These are phyloP conservation scores for Crambe crambe DNA, from an alignment of 37 sponge, comb jelly and placozoan genomes.

Conservation along the genomic window DNA sequence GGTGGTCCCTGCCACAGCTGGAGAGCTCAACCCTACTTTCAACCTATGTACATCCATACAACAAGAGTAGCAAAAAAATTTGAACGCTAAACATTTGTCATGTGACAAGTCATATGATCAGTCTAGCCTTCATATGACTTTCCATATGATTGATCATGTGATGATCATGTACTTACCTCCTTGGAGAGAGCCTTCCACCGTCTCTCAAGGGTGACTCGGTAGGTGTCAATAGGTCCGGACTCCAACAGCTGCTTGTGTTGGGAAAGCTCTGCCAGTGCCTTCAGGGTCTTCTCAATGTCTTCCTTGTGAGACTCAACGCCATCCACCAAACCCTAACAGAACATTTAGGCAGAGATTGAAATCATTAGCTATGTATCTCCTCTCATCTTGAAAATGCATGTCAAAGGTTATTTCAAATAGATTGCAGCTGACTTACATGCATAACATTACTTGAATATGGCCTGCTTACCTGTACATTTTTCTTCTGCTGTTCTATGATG, in stretches of 20 bases:
- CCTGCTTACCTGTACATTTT: constrained; percentile 23
- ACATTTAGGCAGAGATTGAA: neutral
- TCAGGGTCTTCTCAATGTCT: constrained; percentile 40
- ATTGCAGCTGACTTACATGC: too few species aligned
- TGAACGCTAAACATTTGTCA: too few species aligned
- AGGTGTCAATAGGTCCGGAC: constrained; percentile 14
- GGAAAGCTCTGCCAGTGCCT: constrained; percentile 21
- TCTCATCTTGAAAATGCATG: neutral
- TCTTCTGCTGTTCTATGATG: constrained; percentile 30
- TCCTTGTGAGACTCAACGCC: constrained; percentile 27
- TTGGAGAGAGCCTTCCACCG: constrained; percentile 40
- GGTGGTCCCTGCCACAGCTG: constrained; percentile 14
- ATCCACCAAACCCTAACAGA: constrained; percentile 4
- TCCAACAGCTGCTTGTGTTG: constrained; percentile 29
- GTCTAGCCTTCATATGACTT: neutral
- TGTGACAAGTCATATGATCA: too few species aligned
- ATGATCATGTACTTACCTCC: constrained; percentile 53
- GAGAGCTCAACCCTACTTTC: constrained; percentile 33
- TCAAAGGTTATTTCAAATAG: neutral
- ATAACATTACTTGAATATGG: neutral
- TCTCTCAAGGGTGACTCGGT: constrained; percentile 21
- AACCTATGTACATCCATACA: constrained; percentile 2
- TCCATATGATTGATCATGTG: neutral
- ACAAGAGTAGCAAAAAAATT: too few species aligned
- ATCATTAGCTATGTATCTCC: neutral